phyloP scores from a whole-genome alignment of 1,140 invertebrate species.

The Goniozus legneri region DNA sequence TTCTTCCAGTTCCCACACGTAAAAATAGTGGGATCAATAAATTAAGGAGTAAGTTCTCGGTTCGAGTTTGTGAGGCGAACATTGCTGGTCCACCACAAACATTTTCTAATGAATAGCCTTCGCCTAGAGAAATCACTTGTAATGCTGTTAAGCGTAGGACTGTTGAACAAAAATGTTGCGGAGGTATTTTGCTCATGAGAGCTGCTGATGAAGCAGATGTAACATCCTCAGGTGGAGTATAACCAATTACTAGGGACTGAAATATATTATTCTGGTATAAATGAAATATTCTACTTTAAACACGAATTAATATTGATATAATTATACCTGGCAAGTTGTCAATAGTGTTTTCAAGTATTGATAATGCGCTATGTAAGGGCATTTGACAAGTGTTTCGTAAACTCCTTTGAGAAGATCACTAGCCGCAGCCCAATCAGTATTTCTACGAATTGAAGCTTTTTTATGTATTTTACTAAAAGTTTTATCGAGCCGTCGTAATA shows the following conservation, averaged over 20 bases:
- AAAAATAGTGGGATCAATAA: slow-evolving; percentile 94
- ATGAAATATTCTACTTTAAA: slow-evolving; percentile 32
- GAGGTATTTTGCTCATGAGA: slow-evolving; percentile 83
- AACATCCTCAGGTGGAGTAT: slow-evolving; percentile 61
- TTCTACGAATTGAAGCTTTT: slow-evolving; percentile 83
- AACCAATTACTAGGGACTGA: slow-evolving; percentile 78
- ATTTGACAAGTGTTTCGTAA: slow-evolving; percentile 87
- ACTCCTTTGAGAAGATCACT: slow-evolving; percentile 90
- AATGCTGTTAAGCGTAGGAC: slow-evolving; percentile 90
- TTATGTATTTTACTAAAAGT: slow-evolving; percentile 97
- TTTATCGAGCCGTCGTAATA: slow-evolving; percentile 91
- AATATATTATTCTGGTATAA: slow-evolving; percentile 6
- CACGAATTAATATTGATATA: too few relatives aligned
- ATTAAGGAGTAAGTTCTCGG: slow-evolving; percentile 93
- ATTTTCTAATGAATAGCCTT: slow-evolving; percentile 89
- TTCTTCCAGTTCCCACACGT: slow-evolving; percentile 85
- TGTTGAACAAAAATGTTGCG: slow-evolving; percentile 91
- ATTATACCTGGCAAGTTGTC: slow-evolving; percentile 73
- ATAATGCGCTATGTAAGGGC: slow-evolving; percentile 95
- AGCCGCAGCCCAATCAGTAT: slow-evolving; percentile 95
- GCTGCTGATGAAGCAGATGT: slow-evolving; percentile 72
- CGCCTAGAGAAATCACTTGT: slow-evolving; percentile 77
- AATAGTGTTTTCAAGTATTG: slow-evolving; percentile 90
- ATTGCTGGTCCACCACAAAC: slow-evolving; percentile 85
- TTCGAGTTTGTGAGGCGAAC: slow-evolving; percentile 86